Evolutionary conservation across 2,888 invertebrate species (phyloP).

Genomic region (Sipha maydis): DNA sequence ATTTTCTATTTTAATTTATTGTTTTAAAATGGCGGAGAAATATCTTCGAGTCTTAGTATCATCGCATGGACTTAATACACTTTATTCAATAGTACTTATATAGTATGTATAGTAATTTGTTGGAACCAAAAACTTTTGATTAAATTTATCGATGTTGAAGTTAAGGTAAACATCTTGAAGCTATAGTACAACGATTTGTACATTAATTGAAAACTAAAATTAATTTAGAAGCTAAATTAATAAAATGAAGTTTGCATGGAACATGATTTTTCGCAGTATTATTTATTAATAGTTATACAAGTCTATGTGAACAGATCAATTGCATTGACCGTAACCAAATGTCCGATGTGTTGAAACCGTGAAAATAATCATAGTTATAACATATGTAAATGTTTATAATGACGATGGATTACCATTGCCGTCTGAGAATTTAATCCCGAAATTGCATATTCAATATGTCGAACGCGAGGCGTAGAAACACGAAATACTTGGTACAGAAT

Average conservation of each 20-base stretch:
- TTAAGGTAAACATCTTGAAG: background rate
- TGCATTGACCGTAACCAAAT: background rate
- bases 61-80: background rate
- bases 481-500: constrained; percentile 41
- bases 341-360: background rate
- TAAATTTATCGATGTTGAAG: background rate
- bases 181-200: background rate
- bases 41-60: too few species aligned
- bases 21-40: background rate
- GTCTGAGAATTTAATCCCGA: background rate
- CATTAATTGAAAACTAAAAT: background rate
- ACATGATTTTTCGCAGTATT: background rate
- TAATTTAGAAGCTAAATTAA: background rate
- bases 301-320: background rate
- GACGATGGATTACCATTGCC: background rate
- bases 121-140: background rate
- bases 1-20: background rate
- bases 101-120: background rate
- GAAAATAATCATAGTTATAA: background rate
- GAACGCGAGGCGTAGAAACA: background rate
- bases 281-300: background rate
- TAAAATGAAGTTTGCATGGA: background rate
- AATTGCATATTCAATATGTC: constrained; percentile 14
- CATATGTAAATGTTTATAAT: constrained; percentile 27
- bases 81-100: too few species aligned